Conservation (phyloP, 1,140 invertebrate species). For the Drosophila carrolli region DNA sequence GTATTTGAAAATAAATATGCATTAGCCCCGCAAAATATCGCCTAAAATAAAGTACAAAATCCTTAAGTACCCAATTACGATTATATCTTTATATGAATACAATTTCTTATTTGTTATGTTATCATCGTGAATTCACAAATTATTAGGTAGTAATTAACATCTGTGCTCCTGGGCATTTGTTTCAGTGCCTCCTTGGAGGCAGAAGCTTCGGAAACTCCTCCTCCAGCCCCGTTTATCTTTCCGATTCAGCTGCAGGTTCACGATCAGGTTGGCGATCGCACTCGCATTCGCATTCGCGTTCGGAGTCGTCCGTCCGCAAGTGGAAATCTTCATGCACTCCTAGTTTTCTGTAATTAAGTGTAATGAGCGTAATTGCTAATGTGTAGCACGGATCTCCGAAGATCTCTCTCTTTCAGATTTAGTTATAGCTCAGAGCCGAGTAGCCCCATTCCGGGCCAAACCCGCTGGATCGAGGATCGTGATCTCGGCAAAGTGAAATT, state of each 20-base stretch:
- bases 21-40: too few species aligned
- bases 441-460: constrained; percentile 25
- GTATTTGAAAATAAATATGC: too few species aligned
- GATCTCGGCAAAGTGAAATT: constrained; percentile 75
- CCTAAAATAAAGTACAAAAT: too few species aligned
- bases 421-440: constrained; percentile 52
- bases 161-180: not conserved
- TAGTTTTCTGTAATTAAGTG: constrained; percentile 84
- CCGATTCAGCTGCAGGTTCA: constrained; percentile 23
- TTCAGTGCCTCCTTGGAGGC: not conserved
- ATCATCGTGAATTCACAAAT: too few species aligned
- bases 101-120: too few species aligned
- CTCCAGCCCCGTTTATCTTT: constrained; percentile 8
- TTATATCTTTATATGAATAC: too few species aligned
- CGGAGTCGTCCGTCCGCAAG: constrained; percentile 48
- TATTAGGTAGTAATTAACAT: too few species aligned
- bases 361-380: constrained; percentile 85
- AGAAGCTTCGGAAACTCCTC: constrained; percentile 10
- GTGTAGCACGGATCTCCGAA: constrained; percentile 69
- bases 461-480: constrained; percentile 14
- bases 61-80: too few species aligned
- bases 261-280: constrained; percentile 37
- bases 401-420: constrained; percentile 52
- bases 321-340: constrained; percentile 83
- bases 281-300: constrained; percentile 35